These are phyloP conservation scores for Taenioides sp. DNA, from an alignment of 2,797 vertebrate species.

Conservation along the genomic window DNA sequence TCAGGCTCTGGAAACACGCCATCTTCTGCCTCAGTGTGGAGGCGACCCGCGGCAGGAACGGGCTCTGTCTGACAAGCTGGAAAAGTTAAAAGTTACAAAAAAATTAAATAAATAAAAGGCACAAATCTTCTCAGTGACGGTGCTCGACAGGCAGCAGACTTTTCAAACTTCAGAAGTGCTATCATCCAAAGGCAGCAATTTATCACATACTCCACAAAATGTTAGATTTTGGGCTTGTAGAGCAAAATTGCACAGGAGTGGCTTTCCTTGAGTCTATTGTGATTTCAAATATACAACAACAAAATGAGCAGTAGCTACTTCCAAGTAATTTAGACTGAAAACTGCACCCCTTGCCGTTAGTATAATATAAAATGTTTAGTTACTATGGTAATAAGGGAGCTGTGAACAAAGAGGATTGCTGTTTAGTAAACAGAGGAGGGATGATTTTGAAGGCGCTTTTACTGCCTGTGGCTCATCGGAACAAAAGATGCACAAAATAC, in stretches of 20 bases:
- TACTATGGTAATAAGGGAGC: conserved; percentile 6
- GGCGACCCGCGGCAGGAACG: conserved; percentile 54
- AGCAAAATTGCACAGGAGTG: conserved; percentile 5
- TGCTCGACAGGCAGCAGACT: conserved; percentile 40
- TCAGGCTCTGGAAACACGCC: conserved; percentile 77
- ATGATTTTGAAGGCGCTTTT: background rate
- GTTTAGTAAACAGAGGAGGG: background rate
- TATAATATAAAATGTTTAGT: conserved; percentile 2
- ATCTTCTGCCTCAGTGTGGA: conserved; percentile 80
- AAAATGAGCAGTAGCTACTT: too few relatives aligned
- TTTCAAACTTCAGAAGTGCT: conserved; percentile 40
- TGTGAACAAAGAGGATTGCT: conserved; percentile 2
- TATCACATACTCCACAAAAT: conserved; percentile 12
- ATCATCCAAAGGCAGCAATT: conserved; percentile 27
- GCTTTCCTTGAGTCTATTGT: conserved; percentile 2
- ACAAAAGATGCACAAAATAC: conserved; percentile 1
- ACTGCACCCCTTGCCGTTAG: background rate
- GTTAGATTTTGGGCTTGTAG: conserved; percentile 10
- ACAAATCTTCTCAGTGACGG: conserved; percentile 47
- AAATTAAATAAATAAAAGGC: conserved; percentile 39
- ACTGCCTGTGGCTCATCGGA: background rate
- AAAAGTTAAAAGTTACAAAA: conserved; percentile 33
- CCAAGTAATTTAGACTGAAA: conserved; percentile 6
- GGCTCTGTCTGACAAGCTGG: conserved; percentile 65
- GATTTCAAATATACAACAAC: background rate